Conservation (phyloP, 1,140 invertebrate genomes). For the Nasonia giraulti region DNA sequence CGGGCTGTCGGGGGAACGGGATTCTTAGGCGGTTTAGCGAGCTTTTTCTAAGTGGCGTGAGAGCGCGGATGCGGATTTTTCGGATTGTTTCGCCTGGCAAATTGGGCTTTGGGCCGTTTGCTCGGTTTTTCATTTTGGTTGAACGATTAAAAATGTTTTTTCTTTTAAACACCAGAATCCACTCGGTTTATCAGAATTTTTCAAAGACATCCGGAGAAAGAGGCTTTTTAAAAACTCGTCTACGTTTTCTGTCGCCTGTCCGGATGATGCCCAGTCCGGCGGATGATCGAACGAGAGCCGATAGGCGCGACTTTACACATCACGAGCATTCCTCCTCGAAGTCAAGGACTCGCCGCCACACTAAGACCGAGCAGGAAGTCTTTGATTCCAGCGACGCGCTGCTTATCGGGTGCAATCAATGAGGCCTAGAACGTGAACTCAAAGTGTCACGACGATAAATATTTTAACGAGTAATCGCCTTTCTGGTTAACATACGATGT, state of each 20-base stretch:
- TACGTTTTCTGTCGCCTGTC: not conserved
- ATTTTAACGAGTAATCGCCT: no score
- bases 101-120: not conserved
- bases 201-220: no score
- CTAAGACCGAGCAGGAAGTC: no score
- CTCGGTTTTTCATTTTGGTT: no score
- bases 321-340: constrained; percentile 31
- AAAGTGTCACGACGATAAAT: no score
- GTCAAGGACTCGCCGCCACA: not conserved
- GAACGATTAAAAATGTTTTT: no score
- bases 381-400: no score
- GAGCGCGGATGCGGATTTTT: not conserved
- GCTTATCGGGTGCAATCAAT: not conserved
- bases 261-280: not conserved
- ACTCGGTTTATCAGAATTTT: no score
- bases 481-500: no score
- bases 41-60: not conserved
- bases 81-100: not conserved
- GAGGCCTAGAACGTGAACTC: no score
- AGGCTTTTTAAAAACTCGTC: not conserved
- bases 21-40: not conserved
- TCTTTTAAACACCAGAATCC: not conserved
- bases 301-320: constrained; percentile 39
- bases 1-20: not conserved
- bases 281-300: constrained; percentile 26